These are phyloP conservation scores for Gasterosteus aculeatus DNA, from an alignment of 2,113 vertebrate species.

Conservation along the genomic window DNA sequence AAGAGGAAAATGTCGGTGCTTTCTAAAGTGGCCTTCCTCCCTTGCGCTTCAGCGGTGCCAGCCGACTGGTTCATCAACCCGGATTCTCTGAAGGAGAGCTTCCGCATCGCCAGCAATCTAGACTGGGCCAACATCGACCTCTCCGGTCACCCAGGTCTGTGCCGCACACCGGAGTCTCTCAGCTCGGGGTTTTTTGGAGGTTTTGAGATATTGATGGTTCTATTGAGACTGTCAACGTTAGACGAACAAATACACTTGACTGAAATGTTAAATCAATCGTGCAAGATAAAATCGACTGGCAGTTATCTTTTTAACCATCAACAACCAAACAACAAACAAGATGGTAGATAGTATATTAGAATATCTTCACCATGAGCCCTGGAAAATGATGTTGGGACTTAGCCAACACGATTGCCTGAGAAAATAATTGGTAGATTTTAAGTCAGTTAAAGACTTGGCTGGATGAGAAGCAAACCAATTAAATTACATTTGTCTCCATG, in stretches of 20 bases:
- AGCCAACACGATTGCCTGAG: background rate
- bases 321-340: background rate
- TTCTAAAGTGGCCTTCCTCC: constrained; percentile 16
- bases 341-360: background rate
- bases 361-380: background rate
- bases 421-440: background rate
- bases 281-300: background rate
- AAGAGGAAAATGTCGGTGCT: background rate
- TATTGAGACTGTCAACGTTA: background rate
- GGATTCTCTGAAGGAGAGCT: constrained; percentile 95
- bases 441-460: background rate
- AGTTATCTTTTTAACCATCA: background rate
- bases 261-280: background rate
- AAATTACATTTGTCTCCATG: background rate
- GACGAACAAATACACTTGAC: background rate
- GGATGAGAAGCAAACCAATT: background rate
- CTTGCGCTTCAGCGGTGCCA: constrained; percentile 82
- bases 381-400: background rate
- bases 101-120: constrained; percentile 93
- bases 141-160: constrained; percentile 91
- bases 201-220: background rate
- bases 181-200: background rate
- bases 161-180: background rate
- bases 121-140: constrained; percentile 98
- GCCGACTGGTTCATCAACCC: constrained; percentile 92